Evolutionary conservation across 1,140 invertebrate genomes (phyloP).

Genomic region (Ganaspis sp.): DNA sequence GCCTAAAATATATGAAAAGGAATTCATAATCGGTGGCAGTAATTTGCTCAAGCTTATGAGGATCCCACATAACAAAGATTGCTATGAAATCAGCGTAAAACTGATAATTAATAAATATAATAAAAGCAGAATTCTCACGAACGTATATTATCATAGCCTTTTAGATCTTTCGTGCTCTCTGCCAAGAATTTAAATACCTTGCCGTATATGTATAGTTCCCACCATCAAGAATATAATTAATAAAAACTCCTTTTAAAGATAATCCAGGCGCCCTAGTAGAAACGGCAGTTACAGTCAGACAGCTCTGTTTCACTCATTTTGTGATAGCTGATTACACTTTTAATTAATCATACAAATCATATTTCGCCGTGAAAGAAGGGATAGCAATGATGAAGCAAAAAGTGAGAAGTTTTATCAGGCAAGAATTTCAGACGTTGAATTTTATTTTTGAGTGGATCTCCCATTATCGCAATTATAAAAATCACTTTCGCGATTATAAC

Average conservation of each 20-base stretch:
- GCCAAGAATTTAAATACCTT: not conserved
- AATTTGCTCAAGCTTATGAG: not conserved
- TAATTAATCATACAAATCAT: too few species aligned
- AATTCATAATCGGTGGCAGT: not conserved
- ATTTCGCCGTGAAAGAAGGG: not conserved
- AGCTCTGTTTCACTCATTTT: not conserved
- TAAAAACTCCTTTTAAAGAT: not conserved
- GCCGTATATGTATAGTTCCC: not conserved
- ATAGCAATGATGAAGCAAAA: not conserved
- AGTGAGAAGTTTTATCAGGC: too few species aligned
- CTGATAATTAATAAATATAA: constrained; percentile 21
- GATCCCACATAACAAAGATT: constrained; percentile 23
- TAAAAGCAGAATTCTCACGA: constrained; percentile 17
- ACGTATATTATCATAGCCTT: constrained; percentile 8
- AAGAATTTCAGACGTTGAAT: too few species aligned
- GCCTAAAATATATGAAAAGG: not conserved
- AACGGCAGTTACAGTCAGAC: not conserved
- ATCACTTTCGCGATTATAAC: too few species aligned
- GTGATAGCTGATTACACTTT: not conserved
- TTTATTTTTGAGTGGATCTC: too few species aligned
- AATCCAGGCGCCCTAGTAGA: not conserved
- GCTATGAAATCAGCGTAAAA: constrained; percentile 4
- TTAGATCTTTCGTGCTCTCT: not conserved
- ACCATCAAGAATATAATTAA: constrained; percentile 1
- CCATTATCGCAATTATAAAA: too few species aligned